Conservation (phyloP, 2,888 invertebrate species). For the Drosophila mulleri region DNA sequence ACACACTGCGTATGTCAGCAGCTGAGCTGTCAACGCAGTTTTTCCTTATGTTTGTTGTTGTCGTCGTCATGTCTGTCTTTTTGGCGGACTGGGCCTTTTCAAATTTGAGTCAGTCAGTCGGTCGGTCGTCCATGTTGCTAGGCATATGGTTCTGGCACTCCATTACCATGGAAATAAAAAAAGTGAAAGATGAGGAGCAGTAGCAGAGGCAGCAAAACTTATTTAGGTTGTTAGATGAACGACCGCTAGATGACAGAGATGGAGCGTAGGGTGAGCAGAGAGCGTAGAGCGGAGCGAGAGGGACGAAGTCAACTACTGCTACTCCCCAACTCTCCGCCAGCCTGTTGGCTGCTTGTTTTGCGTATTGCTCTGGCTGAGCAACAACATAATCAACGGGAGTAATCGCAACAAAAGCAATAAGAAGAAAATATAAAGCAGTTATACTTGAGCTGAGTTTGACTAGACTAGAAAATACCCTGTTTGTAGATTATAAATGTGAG, state of each 20-base stretch:
- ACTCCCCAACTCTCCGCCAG: neutral
- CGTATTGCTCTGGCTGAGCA: constrained; percentile 35
- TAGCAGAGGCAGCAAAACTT: constrained; percentile 59
- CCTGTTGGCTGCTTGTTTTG: constrained; percentile 20
- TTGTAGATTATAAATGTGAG: neutral
- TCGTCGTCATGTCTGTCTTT: constrained; percentile 23
- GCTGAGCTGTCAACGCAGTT: constrained; percentile 53
- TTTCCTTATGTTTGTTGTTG: constrained; percentile 41
- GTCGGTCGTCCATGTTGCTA: constrained; percentile 27
- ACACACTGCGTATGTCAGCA: constrained; percentile 34
- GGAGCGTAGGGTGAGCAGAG: neutral
- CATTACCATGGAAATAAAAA: constrained; percentile 55
- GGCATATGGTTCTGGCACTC: constrained; percentile 48
- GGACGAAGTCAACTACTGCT: neutral
- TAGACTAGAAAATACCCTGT: neutral
- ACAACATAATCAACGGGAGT: constrained; percentile 58
- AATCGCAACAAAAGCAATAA: constrained; percentile 22
- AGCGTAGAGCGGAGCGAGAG: neutral
- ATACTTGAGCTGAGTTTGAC: neutral
- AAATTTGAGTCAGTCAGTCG: constrained; percentile 50
- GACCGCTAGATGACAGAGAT: constrained; percentile 54
- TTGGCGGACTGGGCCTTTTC: constrained; percentile 49
- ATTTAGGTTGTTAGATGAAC: constrained; percentile 75
- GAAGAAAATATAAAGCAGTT: constrained; percentile 12
- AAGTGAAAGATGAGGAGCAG: constrained; percentile 19